These are phyloP conservation scores for Ephialtes manifestator DNA, from an alignment of 2,888 invertebrate species.

Conservation along the genomic window DNA sequence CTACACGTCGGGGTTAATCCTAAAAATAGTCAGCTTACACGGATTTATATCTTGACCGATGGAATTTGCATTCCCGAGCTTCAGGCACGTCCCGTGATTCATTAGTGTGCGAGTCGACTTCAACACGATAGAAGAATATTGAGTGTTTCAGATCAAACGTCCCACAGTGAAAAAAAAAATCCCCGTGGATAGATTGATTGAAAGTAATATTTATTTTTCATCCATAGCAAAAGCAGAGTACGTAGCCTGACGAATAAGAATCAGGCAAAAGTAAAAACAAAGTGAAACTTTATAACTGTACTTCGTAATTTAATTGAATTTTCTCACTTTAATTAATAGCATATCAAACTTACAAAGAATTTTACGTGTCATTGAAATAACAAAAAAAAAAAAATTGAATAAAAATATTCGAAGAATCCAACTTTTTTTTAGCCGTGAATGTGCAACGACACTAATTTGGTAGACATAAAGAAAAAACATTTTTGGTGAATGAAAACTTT, in stretches of 20 bases:
- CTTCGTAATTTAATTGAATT: slow-evolving; percentile 9
- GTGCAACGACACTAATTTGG: slow-evolving; percentile 6
- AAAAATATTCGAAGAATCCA: neutral
- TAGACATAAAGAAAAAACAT: neutral
- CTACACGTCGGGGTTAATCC: slow-evolving; percentile 31
- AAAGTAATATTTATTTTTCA: slow-evolving; percentile 18
- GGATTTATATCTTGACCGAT: slow-evolving; percentile 33
- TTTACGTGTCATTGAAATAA: neutral
- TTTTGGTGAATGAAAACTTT: neutral
- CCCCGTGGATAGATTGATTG: neutral
- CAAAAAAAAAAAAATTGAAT: slow-evolving; percentile 8
- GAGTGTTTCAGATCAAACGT: neutral
- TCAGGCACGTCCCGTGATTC: slow-evolving; percentile 12
- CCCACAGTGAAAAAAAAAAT: neutral
- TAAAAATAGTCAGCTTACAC: slow-evolving; percentile 24
- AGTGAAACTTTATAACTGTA: slow-evolving; percentile 16
- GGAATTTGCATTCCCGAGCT: slow-evolving; percentile 36
- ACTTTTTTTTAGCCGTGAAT: neutral
- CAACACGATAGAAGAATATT: slow-evolving; percentile 17
- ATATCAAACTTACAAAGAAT: neutral
- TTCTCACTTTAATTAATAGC: slow-evolving; percentile 26
- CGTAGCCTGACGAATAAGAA: neutral
- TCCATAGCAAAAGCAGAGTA: neutral
- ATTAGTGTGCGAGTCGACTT: slow-evolving; percentile 20
- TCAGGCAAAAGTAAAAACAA: slow-evolving; percentile 8